Evolutionary conservation across 1,140 invertebrate genomes (phyloP), one percentile per base, ranked within the genome.

Genomic region (Drosophila teissieri): DNA sequence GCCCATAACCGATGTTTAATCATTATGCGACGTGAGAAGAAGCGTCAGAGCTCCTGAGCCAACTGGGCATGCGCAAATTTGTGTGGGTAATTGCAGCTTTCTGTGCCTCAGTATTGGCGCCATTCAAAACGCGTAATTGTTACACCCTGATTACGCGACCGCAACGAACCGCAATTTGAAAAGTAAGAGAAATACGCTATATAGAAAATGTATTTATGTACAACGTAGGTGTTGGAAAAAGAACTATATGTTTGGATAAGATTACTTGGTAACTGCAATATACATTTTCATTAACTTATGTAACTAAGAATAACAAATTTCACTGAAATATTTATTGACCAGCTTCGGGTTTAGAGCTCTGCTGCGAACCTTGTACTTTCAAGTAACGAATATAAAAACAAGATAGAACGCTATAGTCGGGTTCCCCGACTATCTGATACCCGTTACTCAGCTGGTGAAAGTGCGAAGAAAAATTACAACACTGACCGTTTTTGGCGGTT

Each of bases 141-240:
- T 86, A 86, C 83, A 86, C 83, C 83, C 83, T 86, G 84, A 86
- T 86, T 86, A 86, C 83, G 83, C 83, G 83, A 82, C 62, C 79
- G 70, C 58, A 73, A 51, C 56, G 44, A 80, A 53, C 31, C 48
- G 48, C 51, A 54, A 78, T 51, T 56, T 76, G 58, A 60, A 55
- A 68, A 62, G 55, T 64, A 51, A 52, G 36, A 56, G 67, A 54
- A 27, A 58, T 24, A 61, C 73, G 14, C 27, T 56, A 56, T 19
- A 68, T 46, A 39, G 31, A 8, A 8, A 58, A 57, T 31, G 27
- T 31, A 31, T 31, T 31, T 31, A 31, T 31, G 27, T 27, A 22
- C 19, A 22, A 31, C 27, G 27, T 7, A 31, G 27, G 27, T 31
- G 27, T 48, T 24, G 2, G n/a, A 8, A 3, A n/a, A 7, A 7